phyloP scores from a whole-genome alignment of 2,113 vertebrate species.

The Antechinus flavipes region DNA sequence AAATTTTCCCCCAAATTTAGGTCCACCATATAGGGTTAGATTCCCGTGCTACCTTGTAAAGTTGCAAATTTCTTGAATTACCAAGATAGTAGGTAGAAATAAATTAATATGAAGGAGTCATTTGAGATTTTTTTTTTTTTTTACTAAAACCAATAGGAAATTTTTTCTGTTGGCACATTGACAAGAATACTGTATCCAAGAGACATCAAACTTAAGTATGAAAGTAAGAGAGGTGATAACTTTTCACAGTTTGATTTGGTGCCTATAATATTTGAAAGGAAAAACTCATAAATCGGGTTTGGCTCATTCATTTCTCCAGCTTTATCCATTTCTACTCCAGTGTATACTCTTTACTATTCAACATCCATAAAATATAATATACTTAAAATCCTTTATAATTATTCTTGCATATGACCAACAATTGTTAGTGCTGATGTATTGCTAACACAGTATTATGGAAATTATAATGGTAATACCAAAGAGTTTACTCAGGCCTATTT shows the following conservation, averaged over 20 bases:
- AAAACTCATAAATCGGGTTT: fast-evolving
- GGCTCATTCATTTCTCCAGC: fast-evolving
- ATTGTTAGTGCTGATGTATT: not conserved
- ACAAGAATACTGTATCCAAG: not conserved
- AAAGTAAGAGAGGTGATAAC: not conserved
- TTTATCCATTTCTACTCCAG: fast-evolving
- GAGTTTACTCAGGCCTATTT: not conserved
- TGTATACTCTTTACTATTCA: not conserved
- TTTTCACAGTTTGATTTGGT: not conserved
- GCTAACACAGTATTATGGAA: not conserved
- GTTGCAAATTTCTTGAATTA: not conserved
- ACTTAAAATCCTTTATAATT: too few relatives aligned
- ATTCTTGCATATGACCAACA: not conserved
- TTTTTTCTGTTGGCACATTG: not conserved
- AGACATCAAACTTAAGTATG: not conserved
- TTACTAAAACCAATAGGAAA: not conserved
- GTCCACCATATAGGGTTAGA: not conserved
- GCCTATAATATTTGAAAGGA: fast-evolving
- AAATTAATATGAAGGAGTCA: fast-evolving
- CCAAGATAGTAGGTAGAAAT: not conserved
- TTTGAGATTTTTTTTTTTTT: not conserved
- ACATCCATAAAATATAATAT: not conserved
- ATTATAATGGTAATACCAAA: not conserved
- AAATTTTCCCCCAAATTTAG: not conserved
- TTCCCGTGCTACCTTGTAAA: not conserved